Base-by-base conservation (phyloP, 2,113 vertebrate species). In the Scomber scombrus region DNA sequence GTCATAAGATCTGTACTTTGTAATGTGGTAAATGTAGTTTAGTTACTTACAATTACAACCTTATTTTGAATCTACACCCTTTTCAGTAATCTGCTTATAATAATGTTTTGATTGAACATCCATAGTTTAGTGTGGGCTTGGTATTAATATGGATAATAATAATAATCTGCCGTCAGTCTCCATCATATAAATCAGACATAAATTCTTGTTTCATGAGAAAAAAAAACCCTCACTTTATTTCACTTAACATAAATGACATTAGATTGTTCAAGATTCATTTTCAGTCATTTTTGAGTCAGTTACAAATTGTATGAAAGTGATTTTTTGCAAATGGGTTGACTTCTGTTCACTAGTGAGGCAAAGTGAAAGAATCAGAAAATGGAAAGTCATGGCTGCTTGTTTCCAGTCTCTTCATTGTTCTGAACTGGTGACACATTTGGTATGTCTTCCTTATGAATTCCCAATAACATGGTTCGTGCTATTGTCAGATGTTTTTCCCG, bases 401-500 rank as follows among this genome's bases (percentile, higher is more conserved):
- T 26, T 69, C 57, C 50, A 31, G 23, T 18, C 58, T 80, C 18
- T 19, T 3, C 78, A 40, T 55, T 58, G 2, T 58, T 81, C 64
- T 75, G 54, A 70, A 69, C 46, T 15, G 49, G 75, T 85, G 81
- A 84, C 78, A 77, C 75, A 81, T 86, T 83, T 75, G 46, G 61
- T 84, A 83, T 67, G 45, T 52, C 78, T 87, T 81, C 78, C 80
- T 62, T 71, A 75, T 85, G 75, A 88, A 85, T 88, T 81, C 71
- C 71, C 80, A 81, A 81, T 89, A 85, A 90, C 81, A 68, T 13
- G 69, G 74, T 85, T 90, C 87, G 76, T 82, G 77, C 64, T 76
- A 83, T 87, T 87, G 88, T 90, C 78, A 85, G 81, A 90, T 88
- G 81, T 82, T 88, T 87, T 71, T 67, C 19, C 23, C 51, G 61